Evolutionary conservation across 1,140 invertebrate genomes (phyloP).

Genomic region (Drosophila gunungcola): DNA sequence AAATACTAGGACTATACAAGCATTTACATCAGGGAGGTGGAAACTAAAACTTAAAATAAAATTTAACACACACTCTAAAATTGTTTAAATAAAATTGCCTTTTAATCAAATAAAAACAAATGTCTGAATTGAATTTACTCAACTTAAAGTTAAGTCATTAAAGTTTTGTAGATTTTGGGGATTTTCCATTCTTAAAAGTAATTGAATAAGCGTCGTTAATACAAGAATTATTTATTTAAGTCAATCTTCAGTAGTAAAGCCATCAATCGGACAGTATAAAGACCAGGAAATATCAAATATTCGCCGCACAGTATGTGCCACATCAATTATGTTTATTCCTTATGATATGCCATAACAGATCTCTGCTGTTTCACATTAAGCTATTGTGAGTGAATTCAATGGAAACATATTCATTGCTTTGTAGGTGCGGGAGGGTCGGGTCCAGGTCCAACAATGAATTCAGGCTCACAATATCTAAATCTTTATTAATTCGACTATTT

Average conservation of each 20-base stretch:
- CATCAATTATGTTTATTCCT: conserved; percentile 45
- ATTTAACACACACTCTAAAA: no score
- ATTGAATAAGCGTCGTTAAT: background rate
- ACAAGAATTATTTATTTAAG: background rate
- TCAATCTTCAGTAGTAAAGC: conserved; percentile 13
- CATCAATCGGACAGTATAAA: conserved; percentile 23
- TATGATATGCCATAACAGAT: conserved; percentile 44
- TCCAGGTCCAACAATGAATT: conserved; percentile 27
- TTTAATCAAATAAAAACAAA: no score
- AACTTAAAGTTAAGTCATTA: no score
- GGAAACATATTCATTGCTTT: conserved; percentile 49
- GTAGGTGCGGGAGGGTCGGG: background rate
- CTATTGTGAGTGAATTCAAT: conserved; percentile 46
- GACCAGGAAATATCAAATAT: conserved; percentile 33
- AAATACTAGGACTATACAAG: no score
- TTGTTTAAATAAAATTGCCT: no score
- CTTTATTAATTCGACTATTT: conserved; percentile 82
- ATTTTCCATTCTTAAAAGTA: background rate
- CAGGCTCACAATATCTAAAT: conserved; percentile 76
- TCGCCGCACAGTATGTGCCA: conserved; percentile 15
- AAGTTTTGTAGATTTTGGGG: no score
- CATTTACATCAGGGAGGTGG: no score
- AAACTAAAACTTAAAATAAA: no score
- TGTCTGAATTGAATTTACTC: no score
- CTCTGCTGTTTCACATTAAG: conserved; percentile 41